These are phyloP conservation scores for Ceyx margarethae DNA, from an alignment of 2,113 vertebrate species.

Conservation along the genomic window DNA sequence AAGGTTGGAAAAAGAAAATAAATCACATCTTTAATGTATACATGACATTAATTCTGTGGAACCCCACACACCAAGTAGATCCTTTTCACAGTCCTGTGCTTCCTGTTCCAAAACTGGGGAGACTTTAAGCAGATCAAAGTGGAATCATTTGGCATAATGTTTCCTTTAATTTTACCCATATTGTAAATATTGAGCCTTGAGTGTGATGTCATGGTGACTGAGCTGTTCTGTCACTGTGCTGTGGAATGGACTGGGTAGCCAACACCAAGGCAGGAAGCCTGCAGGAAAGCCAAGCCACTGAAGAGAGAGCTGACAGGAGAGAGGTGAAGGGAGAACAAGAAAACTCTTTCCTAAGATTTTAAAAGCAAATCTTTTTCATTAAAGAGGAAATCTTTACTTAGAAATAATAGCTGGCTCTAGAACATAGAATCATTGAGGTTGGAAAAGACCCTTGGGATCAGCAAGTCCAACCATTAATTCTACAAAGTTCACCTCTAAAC, in stretches of 20 bases:
- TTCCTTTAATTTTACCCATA: neutral
- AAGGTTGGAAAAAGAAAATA: neutral
- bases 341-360: neutral
- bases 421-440: neutral
- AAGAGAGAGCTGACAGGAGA: neutral
- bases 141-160: neutral
- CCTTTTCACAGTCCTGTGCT: neutral
- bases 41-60: neutral
- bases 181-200: neutral
- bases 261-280: neutral
- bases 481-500: too few species aligned
- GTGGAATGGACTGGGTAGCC: neutral
- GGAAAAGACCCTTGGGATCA: too few species aligned
- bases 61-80: neutral
- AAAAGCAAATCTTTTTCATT: neutral
- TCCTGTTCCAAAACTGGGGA: neutral
- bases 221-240: neutral
- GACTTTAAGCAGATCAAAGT: neutral
- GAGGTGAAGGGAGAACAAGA: neutral
- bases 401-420: neutral
- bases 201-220: neutral
- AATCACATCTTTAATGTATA: neutral
- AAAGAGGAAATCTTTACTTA: neutral
- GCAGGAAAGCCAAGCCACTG: neutral
- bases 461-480: too few species aligned